Conservation (phyloP, 1,140 invertebrate genomes). For the silkworm (Bombyx mori) region ASM3026992v2 NC_085133.1:1743001-1743500, state of each 20-base stretch:
- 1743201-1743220: conserved; percentile 6
- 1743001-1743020: no score
- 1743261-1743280: conserved; percentile 68
- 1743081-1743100: no score
- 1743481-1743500: background rate
- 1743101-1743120: no score
- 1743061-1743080: no score
- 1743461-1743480: conserved; percentile 23
- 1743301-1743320: conserved; percentile 92
- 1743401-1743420: conserved; percentile 91
- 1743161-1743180: no score
- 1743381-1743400: conserved; percentile 93
- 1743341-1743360: conserved; percentile 91
- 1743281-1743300: conserved; percentile 82
- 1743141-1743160: no score
- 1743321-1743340: conserved; percentile 92
- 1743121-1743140: no score
- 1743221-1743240: conserved; percentile 62
- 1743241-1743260: conserved; percentile 65
- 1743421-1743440: conserved; percentile 76
- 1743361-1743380: conserved; percentile 95
- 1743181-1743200: no score
- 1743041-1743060: no score
- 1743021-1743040: no score
- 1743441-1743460: conserved; percentile 40